These are phyloP conservation scores for Amiota minor DNA, from an alignment of 2,888 invertebrate genomes.

Conservation along the genomic window DNA sequence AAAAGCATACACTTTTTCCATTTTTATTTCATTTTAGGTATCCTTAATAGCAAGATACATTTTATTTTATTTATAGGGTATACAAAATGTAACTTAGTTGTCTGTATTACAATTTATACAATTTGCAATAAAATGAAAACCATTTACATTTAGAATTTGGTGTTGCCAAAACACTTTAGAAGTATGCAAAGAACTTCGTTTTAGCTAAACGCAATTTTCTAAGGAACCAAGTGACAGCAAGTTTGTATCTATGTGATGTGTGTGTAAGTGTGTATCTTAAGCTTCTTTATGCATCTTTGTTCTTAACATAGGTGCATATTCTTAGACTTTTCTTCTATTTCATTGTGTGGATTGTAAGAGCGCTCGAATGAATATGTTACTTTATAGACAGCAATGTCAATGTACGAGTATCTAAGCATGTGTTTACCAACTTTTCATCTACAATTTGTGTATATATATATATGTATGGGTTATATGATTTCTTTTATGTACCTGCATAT, in stretches of 20 bases:
- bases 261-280: neutral
- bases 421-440: neutral
- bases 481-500: too few relatives aligned
- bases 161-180: neutral
- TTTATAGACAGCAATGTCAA: neutral
- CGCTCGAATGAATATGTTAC: neutral
- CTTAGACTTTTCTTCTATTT: neutral
- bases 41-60: too few relatives aligned
- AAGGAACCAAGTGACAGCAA: neutral
- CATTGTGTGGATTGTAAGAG: neutral
- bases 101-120: too few relatives aligned
- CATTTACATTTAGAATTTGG: neutral
- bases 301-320: too few relatives aligned
- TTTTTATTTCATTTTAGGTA: too few relatives aligned
- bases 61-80: too few relatives aligned
- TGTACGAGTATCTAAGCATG: slow-evolving; percentile 36
- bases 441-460: too few relatives aligned
- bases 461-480: too few relatives aligned
- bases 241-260: neutral
- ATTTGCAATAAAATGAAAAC: too few relatives aligned
- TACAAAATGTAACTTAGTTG: too few relatives aligned
- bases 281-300: neutral
- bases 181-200: neutral
- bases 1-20: too few relatives aligned
- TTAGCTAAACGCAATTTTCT: too few relatives aligned